A percentile compares a stretch with the other conserved stretches of the same genome.
Evolutionary conservation across 2,888 invertebrate species (phyloP).

Genomic region (Drosophila histrio): DNA sequence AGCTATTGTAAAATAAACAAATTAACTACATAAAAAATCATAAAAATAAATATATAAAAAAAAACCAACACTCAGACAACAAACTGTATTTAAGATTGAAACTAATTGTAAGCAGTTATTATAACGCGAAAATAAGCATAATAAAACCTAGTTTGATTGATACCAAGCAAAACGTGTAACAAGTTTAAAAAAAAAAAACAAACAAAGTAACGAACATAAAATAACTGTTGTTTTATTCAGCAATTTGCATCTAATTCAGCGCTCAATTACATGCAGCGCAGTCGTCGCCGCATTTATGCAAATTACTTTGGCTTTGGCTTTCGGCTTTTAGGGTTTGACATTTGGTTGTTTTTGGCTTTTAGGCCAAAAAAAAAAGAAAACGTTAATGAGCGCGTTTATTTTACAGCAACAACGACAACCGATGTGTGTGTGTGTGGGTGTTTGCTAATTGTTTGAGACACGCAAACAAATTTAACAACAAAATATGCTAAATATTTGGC

Average conservation of each 20-base stretch:
- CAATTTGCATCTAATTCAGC: constrained; percentile 74
- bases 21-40: constrained; percentile 38
- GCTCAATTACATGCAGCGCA: constrained; percentile 65
- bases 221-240: constrained; percentile 73
- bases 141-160: constrained; percentile 58
- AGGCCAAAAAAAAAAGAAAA: constrained; percentile 34
- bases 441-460: constrained; percentile 79
- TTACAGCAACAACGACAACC: constrained; percentile 25
- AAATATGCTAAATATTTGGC: constrained; percentile 69
- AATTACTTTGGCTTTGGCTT: constrained; percentile 49
- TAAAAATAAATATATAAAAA: constrained; percentile 24
- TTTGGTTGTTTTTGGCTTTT: constrained; percentile 52
- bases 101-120: constrained; percentile 70
- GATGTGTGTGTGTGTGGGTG: constrained; percentile 33
- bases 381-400: constrained; percentile 71
- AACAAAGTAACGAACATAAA: constrained; percentile 66
- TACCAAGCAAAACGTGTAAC: constrained; percentile 24
- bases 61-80: constrained; percentile 7
- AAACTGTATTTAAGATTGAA: constrained; percentile 66
- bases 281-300: constrained; percentile 49
- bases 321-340: constrained; percentile 50
- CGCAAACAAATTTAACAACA: constrained; percentile 76
- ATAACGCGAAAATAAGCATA: constrained; percentile 65
- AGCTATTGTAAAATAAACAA: constrained; percentile 63
- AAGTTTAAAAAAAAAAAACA: constrained; percentile 25